Conservation (phyloP, 2,797 vertebrate genomes). For the Gadopsis marmoratus region DNA sequence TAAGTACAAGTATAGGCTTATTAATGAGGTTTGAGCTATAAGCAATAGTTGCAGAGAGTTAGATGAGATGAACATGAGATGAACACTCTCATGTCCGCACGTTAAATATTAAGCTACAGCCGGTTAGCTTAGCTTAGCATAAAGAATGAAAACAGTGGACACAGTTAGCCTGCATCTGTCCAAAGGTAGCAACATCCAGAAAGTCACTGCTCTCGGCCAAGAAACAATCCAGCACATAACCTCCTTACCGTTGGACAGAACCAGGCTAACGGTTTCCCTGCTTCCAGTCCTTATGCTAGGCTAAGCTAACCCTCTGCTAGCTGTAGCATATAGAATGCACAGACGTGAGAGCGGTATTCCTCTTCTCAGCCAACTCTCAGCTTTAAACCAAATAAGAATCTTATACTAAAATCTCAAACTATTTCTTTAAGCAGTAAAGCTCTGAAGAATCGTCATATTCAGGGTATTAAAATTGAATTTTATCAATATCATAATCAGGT, state of each 20-base stretch:
- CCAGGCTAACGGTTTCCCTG: too few species aligned
- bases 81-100: background rate
- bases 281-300: too few species aligned
- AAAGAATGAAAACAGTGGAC: background rate
- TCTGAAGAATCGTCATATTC: background rate
- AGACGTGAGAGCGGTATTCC: too few species aligned
- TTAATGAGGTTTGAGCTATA: background rate
- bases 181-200: too few species aligned
- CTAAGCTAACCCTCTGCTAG: too few species aligned
- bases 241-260: too few species aligned
- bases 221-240: too few species aligned
- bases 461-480: background rate
- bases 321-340: too few species aligned
- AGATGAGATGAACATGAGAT: background rate
- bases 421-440: background rate
- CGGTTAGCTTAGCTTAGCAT: background rate
- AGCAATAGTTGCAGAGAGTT: background rate
- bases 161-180: background rate
- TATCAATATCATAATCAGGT: background rate
- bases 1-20: background rate
- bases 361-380: too few species aligned
- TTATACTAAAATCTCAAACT: background rate
- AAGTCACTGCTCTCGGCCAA: too few species aligned
- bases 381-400: too few species aligned
- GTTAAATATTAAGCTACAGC: background rate